Evolutionary conservation across 2,888 invertebrate species (phyloP), one percentile per base, ranked within the genome.

Genomic region (Nesidiocoris tenuis): DNA sequence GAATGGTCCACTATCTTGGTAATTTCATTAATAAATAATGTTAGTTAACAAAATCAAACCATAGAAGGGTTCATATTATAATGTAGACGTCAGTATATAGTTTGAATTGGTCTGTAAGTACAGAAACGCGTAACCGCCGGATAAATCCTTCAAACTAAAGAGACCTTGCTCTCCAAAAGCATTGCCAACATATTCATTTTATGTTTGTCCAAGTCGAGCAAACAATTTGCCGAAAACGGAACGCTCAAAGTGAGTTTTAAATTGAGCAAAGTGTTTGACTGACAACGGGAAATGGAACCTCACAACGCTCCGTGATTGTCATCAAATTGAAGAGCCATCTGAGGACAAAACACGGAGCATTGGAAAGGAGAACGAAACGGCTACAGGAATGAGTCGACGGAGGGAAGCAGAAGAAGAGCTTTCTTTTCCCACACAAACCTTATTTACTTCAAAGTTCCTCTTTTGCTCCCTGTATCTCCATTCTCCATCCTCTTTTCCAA

Each of bases 231-330:
- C 39, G 3, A 39, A 65, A 65, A 39, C 57, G 57, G 55, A 24
- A 70, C 61, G 61, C 61, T 54, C 72, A 72, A 72, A 72, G 72
- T 72, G 72, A 72, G 61, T 72, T 72, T 61, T 72, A 56, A 72
- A 72, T 72, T 72, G 72, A 72, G 72, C 72, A 61, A 72, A 72
- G 72, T 72, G 72, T 72, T 72, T 61, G 61, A 61, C 61, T 72
- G 72, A 72, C 72, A 72, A 72, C 72, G 61, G 72, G 72, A 72
- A 72, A 72, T 72, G 39, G 72, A 72, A 72, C 72, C 72, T 72
- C 61, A 61, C 72, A 72, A 72, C 61, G 72, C 72, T 72, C 39
- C 61, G 72, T 63, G 72, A 72, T 19, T 72, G 72, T 72, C 72
- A 72, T 72, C 72, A 72, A 72, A 72, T 72, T 72, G 72, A 72